phyloP scores from a whole-genome alignment of 2,888 invertebrate species.

The Leptinotarsa juncta region DNA sequence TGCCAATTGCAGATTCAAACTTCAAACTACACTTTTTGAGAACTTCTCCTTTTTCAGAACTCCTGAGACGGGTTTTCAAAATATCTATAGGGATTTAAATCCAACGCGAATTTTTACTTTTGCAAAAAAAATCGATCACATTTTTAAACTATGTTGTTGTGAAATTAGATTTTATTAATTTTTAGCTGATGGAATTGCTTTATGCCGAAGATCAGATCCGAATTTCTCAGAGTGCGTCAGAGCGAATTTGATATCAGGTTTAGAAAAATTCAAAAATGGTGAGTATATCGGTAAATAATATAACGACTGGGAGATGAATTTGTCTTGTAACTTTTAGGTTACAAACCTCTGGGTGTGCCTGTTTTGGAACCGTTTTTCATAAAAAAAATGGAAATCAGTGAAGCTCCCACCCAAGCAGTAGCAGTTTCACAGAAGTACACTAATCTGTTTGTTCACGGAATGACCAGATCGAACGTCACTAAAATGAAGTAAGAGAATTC shows the following conservation, averaged over 20 bases:
- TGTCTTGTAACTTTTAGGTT: constrained; percentile 34
- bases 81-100: too few species aligned
- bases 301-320: not conserved
- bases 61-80: too few species aligned
- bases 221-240: not conserved
- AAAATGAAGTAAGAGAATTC: not conserved
- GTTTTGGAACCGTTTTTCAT: constrained; percentile 73
- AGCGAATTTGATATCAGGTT: not conserved
- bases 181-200: not conserved
- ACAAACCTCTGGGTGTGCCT: constrained; percentile 68
- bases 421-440: constrained; percentile 73
- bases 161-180: not conserved
- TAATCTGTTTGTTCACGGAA: constrained; percentile 73
- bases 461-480: constrained; percentile 66
- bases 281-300: not conserved
- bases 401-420: constrained; percentile 65
- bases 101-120: too few species aligned
- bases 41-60: too few species aligned
- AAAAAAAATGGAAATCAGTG: constrained; percentile 69
- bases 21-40: too few species aligned
- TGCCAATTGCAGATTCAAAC: too few species aligned
- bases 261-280: not conserved
- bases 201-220: not conserved
- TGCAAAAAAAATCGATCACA: too few species aligned
- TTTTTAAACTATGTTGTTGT: too few species aligned